Evolutionary conservation across 35 echinoderm and acorn worm species (phyloP), one percentile per base, ranked within the genome.

Genomic region (Holothuria glaberrima): DNA sequence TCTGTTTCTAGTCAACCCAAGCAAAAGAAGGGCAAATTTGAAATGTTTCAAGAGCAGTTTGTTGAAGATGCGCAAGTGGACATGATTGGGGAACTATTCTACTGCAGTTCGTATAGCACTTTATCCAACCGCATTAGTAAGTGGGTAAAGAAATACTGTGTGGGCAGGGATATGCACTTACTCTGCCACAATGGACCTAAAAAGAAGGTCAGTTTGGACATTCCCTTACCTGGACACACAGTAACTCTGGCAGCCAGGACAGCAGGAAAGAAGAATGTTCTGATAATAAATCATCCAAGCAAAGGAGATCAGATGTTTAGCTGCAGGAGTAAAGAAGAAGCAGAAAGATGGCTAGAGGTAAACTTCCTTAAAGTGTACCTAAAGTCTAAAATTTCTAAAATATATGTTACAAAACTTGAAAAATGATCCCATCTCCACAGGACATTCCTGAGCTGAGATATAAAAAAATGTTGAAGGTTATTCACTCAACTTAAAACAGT

Each of bases 281-380:
- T 91, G 22, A 56, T 65, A 26, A 68, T 91, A 31, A 72, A 26
- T 35, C 90, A 91, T 62, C 80, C 90, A 30, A 86, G 80, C 63
- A 82, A 83, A 22, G 63, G 64, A 28, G 35, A 52, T 27, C 60
- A 86, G 67, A 32, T 86, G 64, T 91, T 86, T 28, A 86, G 90
- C 68, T 82, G 78, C 24, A 68, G 68, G 48, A 86, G 48, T 19
- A 86, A 86, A 20, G 90, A 91, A 45, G 90, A 91, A 30, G 90
- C 90, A 54, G 90, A 91, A 35, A 86, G 68, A 62, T 91, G 90
- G 90, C 21, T 91, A 57, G 90, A 86, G 90, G 90, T 91, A 35
- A 50, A 26, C n/a, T n/a, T n/a, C n/a, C n/a, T n/a, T n/a, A n/a
- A n/a, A n/a, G n/a, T n/a, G n/a, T n/a, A n/a, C n/a, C n/a, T n/a